A percentile compares a stretch with the other conserved stretches of the same genome.
These are phyloP conservation scores for Periplaneta americana DNA, from an alignment of 1,140 invertebrate genomes.

Conservation along the genomic window DNA sequence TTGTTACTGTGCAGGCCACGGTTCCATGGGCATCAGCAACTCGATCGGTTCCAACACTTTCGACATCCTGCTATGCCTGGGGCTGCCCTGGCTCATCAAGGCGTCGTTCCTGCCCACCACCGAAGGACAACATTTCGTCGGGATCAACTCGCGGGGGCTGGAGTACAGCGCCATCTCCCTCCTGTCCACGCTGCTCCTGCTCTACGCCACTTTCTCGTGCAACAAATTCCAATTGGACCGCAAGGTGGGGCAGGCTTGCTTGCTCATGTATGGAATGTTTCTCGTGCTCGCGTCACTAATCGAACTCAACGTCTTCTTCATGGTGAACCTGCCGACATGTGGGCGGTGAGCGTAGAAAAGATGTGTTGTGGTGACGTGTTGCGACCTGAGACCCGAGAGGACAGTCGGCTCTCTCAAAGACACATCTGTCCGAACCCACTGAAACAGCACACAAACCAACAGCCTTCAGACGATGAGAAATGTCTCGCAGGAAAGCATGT, in stretches of 20 bases:
- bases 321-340: conserved; percentile 77
- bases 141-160: conserved; percentile 72
- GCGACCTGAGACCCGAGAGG: background rate
- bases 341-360: conserved; percentile 1
- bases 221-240: conserved; percentile 77
- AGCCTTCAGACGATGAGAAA: background rate
- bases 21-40: conserved; percentile 46
- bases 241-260: conserved; percentile 65
- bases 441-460: background rate
- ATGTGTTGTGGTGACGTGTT: background rate
- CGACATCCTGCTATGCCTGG: conserved; percentile 45
- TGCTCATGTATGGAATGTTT: conserved; percentile 72
- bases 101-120: conserved; percentile 40
- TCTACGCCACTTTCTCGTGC: conserved; percentile 68
- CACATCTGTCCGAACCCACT: background rate
- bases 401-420: background rate
- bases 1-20: conserved; percentile 38
- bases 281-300: conserved; percentile 74
- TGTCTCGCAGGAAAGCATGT: background rate
- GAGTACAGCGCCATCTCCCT: conserved; percentile 78
- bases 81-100: conserved; percentile 46
- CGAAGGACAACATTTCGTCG: conserved; percentile 62
- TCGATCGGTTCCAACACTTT: conserved; percentile 46
- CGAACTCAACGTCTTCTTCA: conserved; percentile 83
- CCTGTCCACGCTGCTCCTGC: conserved; percentile 65